Percentiles rank a stretch among this genome's conserved stretches.
phyloP scores from a whole-genome alignment of 2,113 vertebrate genomes.

The Scopus umbretta region DNA sequence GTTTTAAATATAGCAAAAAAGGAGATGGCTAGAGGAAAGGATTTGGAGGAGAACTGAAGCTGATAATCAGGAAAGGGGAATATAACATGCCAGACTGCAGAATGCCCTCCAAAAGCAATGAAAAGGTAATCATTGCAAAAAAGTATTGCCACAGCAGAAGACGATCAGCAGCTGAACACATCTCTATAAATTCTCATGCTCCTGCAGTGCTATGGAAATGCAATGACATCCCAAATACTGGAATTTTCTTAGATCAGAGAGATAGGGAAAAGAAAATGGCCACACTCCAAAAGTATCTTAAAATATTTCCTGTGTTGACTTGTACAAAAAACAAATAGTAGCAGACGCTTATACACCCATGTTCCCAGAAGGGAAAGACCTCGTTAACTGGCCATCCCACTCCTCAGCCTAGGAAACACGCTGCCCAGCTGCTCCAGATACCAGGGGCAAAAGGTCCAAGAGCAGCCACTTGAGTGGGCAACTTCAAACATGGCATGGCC shows the following conservation, averaged over 20 bases:
- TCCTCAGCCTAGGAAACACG: not conserved
- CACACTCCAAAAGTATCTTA: not conserved
- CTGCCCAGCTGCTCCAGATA: not conserved
- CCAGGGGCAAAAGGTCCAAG: not conserved
- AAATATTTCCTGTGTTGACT: not conserved
- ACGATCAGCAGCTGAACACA: not conserved
- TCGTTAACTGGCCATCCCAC: not conserved
- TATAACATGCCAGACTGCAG: not conserved
- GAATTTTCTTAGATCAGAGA: not conserved
- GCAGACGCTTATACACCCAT: not conserved
- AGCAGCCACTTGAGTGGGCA: not conserved
- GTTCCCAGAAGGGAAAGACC: not conserved
- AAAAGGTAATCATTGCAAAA: not conserved
- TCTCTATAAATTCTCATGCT: not conserved
- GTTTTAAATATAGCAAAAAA: not conserved
- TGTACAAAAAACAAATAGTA: not conserved
- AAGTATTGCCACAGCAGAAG: not conserved
- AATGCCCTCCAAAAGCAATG: not conserved
- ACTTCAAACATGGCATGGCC: not conserved
- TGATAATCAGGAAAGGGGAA: not conserved
- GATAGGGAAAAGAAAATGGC: not conserved
- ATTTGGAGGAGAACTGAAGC: not conserved
- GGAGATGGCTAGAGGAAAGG: not conserved
- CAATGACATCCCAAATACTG: not conserved
- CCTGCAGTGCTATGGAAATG: not conserved